Evolutionary conservation across 2,888 invertebrate species (phyloP).

Genomic region (Uropetala carovei): DNA sequence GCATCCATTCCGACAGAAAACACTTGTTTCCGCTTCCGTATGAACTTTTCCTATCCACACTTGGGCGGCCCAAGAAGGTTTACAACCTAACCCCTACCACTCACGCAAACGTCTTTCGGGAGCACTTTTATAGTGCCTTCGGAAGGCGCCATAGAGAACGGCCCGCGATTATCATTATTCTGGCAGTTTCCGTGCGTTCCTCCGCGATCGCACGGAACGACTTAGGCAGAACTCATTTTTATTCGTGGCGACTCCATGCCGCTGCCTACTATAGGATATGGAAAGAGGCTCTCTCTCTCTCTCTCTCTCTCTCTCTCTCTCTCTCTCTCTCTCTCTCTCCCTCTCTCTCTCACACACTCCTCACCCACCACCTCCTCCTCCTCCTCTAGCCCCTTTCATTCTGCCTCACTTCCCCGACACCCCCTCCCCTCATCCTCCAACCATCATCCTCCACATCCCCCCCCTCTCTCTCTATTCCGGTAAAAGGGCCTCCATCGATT

Average conservation of each 20-base stretch:
- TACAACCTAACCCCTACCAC: neutral
- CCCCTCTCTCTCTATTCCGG: neutral
- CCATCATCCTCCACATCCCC: neutral
- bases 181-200: neutral
- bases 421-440: neutral
- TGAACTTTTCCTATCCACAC: neutral
- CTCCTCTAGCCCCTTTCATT: neutral
- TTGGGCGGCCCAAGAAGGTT: neutral
- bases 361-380: too few species aligned
- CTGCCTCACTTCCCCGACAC: neutral
- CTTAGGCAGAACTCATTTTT: neutral
- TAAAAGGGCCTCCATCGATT: slow-evolving; percentile 52
- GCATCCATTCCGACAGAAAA: neutral
- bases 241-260: slow-evolving; percentile 10
- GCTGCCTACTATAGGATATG: neutral
- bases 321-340: neutral
- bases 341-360: too few species aligned
- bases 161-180: neutral
- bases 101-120: slow-evolving; percentile 1
- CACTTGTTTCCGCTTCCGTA: neutral
- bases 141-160: neutral
- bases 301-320: neutral
- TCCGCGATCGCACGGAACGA: slow-evolving; percentile 5
- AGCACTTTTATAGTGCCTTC: neutral
- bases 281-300: neutral